Evolutionary conservation across 2,113 vertebrate species (phyloP).

Genomic region (Lepus americanus): DNA sequence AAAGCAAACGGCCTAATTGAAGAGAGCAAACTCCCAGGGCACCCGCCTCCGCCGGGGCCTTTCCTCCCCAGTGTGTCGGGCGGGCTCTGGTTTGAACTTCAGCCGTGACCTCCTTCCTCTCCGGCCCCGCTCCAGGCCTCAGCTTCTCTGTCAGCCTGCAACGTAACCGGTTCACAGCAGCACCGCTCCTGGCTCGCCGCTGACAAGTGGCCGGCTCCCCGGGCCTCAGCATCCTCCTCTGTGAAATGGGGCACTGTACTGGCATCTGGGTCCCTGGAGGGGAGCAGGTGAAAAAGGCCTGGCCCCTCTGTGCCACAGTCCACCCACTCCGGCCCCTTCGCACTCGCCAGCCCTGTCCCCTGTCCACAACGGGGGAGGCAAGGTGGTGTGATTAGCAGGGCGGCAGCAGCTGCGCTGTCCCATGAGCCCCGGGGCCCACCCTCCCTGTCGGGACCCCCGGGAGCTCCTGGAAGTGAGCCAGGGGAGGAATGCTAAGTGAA

Average conservation of each 20-base stretch:
- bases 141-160: slow-evolving; percentile 35
- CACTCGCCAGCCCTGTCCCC: neutral
- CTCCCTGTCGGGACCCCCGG: neutral
- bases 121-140: neutral
- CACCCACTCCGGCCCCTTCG: neutral
- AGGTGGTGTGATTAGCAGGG: neutral
- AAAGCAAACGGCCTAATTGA: slow-evolving; percentile 79
- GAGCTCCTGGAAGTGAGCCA: neutral
- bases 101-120: slow-evolving; percentile 15
- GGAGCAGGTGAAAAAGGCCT: neutral
- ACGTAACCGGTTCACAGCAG: slow-evolving; percentile 7
- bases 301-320: neutral
- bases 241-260: neutral
- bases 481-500: neutral
- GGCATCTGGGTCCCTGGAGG: neutral
- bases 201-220: neutral
- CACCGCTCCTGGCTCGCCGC: neutral
- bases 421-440: neutral
- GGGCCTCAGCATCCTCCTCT: slow-evolving; percentile 29
- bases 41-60: neutral
- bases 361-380: neutral
- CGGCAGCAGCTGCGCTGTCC: neutral
- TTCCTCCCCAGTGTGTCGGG: neutral
- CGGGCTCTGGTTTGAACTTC: slow-evolving; percentile 16
- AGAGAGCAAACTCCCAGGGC: slow-evolving; percentile 63